A percentile compares a stretch with the other conserved stretches of the same genome.
These are phyloP conservation scores for Eleutherodactylus coqui DNA, from an alignment of 2,797 vertebrate species.

Conservation along the genomic window DNA sequence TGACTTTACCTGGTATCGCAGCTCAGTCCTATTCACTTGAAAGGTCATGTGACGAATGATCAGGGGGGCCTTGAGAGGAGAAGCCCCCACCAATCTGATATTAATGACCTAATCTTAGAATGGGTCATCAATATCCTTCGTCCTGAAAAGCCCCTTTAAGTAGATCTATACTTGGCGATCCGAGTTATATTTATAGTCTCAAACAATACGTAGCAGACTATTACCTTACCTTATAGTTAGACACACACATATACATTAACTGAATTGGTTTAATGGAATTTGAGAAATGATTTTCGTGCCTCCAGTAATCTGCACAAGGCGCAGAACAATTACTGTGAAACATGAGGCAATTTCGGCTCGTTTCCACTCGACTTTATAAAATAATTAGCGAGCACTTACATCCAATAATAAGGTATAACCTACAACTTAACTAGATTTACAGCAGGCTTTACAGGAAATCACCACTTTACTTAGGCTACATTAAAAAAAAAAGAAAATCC, in stretches of 20 bases:
- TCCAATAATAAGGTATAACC: slow-evolving; percentile 52
- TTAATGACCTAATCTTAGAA: too few relatives aligned
- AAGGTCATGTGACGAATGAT: too few relatives aligned
- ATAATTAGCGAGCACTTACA: slow-evolving; percentile 53
- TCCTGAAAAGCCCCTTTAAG: too few relatives aligned
- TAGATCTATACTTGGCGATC: too few relatives aligned
- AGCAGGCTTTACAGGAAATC: slow-evolving; percentile 18
- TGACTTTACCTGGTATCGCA: too few relatives aligned
- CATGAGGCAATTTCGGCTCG: slow-evolving; percentile 47
- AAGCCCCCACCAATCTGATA: too few relatives aligned
- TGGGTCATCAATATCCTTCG: too few relatives aligned
- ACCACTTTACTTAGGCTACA: background rate
- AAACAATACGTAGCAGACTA: background rate
- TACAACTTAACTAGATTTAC: slow-evolving; percentile 54
- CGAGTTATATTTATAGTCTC: background rate
- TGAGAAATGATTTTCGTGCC: background rate
- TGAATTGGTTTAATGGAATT: slow-evolving; percentile 3
- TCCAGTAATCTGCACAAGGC: slow-evolving; percentile 38
- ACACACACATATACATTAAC: slow-evolving; percentile 20
- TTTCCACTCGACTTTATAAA: slow-evolving; percentile 55
- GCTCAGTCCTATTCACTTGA: too few relatives aligned
- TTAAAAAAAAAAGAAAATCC: background rate
- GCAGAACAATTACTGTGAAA: slow-evolving; percentile 55
- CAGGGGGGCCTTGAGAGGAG: too few relatives aligned
- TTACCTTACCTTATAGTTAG: slow-evolving; percentile 12